Conservation (phyloP, 2,797 vertebrate genomes). For the Dendrocincla fuliginosa region DNA sequence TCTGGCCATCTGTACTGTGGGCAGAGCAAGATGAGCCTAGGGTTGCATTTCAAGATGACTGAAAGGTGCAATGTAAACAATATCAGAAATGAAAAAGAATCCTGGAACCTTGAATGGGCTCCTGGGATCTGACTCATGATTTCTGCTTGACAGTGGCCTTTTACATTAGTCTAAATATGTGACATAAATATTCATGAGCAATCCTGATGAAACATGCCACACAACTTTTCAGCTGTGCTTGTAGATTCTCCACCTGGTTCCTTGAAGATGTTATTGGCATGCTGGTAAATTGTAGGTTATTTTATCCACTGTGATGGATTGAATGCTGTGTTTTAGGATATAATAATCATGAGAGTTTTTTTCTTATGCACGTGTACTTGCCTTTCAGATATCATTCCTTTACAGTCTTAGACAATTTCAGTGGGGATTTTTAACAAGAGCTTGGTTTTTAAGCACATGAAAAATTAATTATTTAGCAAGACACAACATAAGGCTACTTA, state of each 20-base stretch:
- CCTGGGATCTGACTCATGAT: conserved; percentile 50
- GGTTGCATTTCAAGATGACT: conserved; percentile 10
- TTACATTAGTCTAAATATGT: conserved; percentile 26
- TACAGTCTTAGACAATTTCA: neutral
- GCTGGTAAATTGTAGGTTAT: neutral
- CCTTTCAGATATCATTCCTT: neutral
- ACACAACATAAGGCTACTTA: neutral
- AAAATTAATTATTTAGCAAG: neutral
- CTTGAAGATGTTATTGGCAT: conserved; percentile 1
- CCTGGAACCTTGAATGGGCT: conserved; percentile 6
- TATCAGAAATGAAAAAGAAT: conserved; percentile 18
- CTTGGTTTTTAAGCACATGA: neutral
- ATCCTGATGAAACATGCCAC: neutral
- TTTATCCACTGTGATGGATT: neutral
- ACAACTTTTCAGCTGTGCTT: conserved; percentile 41
- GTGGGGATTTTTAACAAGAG: neutral
- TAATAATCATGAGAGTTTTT: neutral
- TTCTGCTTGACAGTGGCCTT: conserved; percentile 55
- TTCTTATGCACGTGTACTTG: neutral
- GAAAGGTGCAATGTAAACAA: conserved; percentile 52
- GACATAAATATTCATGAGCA: conserved; percentile 39
- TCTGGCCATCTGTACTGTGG: conserved; percentile 44
- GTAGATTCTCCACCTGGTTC: conserved; percentile 26
- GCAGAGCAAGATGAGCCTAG: conserved; percentile 10
- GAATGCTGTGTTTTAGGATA: neutral